Percentiles rank a stretch among this genome's conserved stretches.
Conservation (phyloP, 2,888 invertebrate species). For the Spialia ferax region DNA sequence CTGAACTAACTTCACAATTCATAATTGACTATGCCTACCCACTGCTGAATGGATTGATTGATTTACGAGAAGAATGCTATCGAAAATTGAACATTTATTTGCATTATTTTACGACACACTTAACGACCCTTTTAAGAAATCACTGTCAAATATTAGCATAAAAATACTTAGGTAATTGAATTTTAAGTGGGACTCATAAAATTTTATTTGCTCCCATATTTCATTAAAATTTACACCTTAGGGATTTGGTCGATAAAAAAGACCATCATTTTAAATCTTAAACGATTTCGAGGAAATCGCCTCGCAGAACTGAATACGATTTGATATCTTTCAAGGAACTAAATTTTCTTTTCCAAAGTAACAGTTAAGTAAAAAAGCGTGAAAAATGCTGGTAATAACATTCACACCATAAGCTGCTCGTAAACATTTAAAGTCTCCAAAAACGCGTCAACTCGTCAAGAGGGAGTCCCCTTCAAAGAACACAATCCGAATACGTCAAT, state of each 20-base stretch:
- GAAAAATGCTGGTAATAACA: conserved; percentile 36
- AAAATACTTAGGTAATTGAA: conserved; percentile 11
- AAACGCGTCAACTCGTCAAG: conserved; percentile 79
- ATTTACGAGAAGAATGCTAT: background rate
- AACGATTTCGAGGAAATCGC: background rate
- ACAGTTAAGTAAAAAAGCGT: conserved; percentile 32
- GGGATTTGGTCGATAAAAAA: conserved; percentile 13
- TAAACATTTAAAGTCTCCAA: conserved; percentile 59
- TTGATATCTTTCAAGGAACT: background rate
- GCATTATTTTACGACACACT: background rate
- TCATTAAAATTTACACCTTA: conserved; percentile 19
- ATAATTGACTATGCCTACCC: background rate
- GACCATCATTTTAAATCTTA: background rate
- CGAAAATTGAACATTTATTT: background rate
- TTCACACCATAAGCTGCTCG: conserved; percentile 44
- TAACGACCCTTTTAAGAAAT: conserved; percentile 12
- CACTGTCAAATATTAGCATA: conserved; percentile 9
- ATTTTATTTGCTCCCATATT: conserved; percentile 20
- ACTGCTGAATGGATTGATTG: background rate
- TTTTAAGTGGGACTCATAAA: conserved; percentile 3
- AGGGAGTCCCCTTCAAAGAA: conserved; percentile 72
- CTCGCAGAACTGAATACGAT: background rate
- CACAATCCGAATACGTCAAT: conserved; percentile 80
- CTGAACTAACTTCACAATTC: background rate
- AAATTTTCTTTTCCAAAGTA: conserved; percentile 11